Base-by-base conservation (phyloP, 2,888 invertebrate species). In the Parthenolecanium corni region DNA sequence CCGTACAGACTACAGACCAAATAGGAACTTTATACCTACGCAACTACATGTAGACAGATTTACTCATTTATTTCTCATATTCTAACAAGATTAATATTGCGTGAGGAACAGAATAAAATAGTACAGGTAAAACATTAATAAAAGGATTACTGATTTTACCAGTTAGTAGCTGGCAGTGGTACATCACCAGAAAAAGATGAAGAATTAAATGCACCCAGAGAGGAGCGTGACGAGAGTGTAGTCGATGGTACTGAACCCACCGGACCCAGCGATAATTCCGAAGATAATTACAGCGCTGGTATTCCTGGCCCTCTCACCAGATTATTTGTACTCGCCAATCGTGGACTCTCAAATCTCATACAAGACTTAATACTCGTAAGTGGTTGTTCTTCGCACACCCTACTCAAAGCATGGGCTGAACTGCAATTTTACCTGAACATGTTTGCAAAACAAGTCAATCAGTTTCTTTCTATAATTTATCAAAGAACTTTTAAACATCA, bases 221-320 rank as follows among this genome's bases (percentile, higher is more conserved):
- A 64, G 23, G 62, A 58, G 3, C 53, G 46, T 11, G 63, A 42
- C 12, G 62, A 53, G 62, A 23, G 64, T 65, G 14, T 58, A 53
- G 49, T 47, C 6, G 47, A 47, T 49, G 76, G 73, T 4, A 78
- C 77, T 40, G 81, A 76, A 65, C 74, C 67, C 62, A 38, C 67
- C 68, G 56, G 67, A 36, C 42, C 18, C 4, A 58, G 47, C 66
- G 68, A 66, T 66, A 66, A 64, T 40, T 68, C 69, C 53, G 83
- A 81, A 62, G 76, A 76, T 73, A 84, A 83, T 68, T 82, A 83
- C 70, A 82, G 83, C 54, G 89, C 89, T 74, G 89, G 88, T 64
- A 86, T 89, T 70, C 89, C 89, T 75, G 89, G 89, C 70, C 89
- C 89, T 64, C 83, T 89, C 71, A 90, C 89, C 65, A 79, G 89